A percentile compares a stretch with the other conserved stretches of the same genome.
Conservation (phyloP, 2,888 invertebrate species). For the Coenonympha glycerion region DNA sequence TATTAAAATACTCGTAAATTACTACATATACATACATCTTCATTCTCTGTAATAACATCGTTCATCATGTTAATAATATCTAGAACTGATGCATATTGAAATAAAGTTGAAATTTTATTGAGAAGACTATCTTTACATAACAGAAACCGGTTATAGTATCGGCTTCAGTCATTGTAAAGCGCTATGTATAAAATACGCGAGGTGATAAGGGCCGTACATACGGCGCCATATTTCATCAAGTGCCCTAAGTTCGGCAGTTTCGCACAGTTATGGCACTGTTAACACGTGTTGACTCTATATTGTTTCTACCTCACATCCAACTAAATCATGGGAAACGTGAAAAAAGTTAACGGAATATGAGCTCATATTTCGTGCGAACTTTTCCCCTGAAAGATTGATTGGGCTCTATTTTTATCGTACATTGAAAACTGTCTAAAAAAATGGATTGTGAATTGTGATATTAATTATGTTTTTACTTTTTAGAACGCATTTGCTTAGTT, state of each 20-base stretch:
- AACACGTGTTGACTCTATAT: conserved; percentile 70
- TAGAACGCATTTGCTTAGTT: too few relatives aligned
- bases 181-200: conserved; percentile 16
- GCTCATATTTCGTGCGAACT: conserved; percentile 26
- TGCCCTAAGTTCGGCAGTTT: conserved; percentile 73
- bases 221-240: conserved; percentile 72
- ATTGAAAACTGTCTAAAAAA: too few relatives aligned
- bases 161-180: background rate
- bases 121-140: background rate
- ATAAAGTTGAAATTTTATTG: background rate
- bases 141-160: background rate
- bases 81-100: too few relatives aligned
- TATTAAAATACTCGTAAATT: too few relatives aligned
- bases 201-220: conserved; percentile 56
- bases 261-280: conserved; percentile 68
- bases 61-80: too few relatives aligned
- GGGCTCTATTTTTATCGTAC: background rate
- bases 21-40: too few relatives aligned
- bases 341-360: conserved; percentile 34
- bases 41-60: too few relatives aligned
- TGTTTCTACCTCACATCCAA: conserved; percentile 52
- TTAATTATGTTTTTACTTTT: too few relatives aligned
- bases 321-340: conserved; percentile 52
- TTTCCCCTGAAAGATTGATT: conserved; percentile 11
- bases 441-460: too few relatives aligned